phyloP scores from a whole-genome alignment of 2,888 invertebrate species.

The Pheosia tremula region DNA sequence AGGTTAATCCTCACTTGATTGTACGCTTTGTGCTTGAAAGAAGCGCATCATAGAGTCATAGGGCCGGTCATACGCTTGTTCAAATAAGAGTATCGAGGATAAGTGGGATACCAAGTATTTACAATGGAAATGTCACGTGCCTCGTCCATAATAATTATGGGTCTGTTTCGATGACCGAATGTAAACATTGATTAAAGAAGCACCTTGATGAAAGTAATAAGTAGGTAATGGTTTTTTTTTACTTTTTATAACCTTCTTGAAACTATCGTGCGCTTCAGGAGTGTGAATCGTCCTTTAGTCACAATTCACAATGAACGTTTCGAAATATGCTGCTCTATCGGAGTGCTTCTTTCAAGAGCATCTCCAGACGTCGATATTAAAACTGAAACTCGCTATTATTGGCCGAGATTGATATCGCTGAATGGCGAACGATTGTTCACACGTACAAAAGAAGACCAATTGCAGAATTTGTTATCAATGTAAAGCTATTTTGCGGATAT shows the following conservation, averaged over 20 bases:
- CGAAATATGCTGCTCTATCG: conserved; percentile 13
- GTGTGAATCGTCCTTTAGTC: background rate
- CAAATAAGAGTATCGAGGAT: too few relatives aligned
- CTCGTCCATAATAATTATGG: too few relatives aligned
- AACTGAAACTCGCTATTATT: conserved; percentile 48
- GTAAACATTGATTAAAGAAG: too few relatives aligned
- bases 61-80: too few relatives aligned
- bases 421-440: conserved; percentile 44
- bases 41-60: background rate
- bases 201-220: background rate
- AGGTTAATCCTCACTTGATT: conserved; percentile 8
- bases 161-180: too few relatives aligned
- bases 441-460: conserved; percentile 39
- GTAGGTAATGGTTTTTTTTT: background rate
- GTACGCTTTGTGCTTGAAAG: background rate
- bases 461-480: conserved; percentile 18
- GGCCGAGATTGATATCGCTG: conserved; percentile 42
- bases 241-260: background rate
- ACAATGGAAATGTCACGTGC: too few relatives aligned
- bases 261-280: background rate
- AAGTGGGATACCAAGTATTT: too few relatives aligned
- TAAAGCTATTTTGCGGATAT: background rate
- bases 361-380: conserved; percentile 50
- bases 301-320: conserved; percentile 8
- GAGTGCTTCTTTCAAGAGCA: conserved; percentile 33